phyloP scores from a whole-genome alignment of 2,797 vertebrate species.

The Anisognathus igniventris region DNA sequence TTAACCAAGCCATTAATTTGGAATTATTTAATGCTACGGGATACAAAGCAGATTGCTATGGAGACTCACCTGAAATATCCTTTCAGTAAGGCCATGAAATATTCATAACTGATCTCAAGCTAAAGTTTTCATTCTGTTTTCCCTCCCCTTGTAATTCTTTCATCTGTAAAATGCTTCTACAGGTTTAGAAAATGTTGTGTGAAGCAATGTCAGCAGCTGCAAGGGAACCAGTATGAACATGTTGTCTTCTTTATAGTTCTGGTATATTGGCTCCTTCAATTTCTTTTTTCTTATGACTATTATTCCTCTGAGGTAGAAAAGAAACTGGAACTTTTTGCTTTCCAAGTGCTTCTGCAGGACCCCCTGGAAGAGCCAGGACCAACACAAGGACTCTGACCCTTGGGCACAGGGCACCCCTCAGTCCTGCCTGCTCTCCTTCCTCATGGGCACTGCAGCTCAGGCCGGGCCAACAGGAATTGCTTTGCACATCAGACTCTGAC shows the following conservation, averaged over 20 bases:
- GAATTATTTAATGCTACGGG: background rate
- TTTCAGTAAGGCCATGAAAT: conserved; percentile 13
- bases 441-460: background rate
- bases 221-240: background rate
- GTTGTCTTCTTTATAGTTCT: background rate
- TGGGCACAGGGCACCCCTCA: background rate
- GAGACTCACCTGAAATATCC: conserved; percentile 32
- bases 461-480: background rate
- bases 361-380: background rate
- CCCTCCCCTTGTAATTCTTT: background rate
- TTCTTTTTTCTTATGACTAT: background rate
- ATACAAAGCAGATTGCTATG: conserved; percentile 14
- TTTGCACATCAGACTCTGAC: background rate
- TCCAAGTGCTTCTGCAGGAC: background rate
- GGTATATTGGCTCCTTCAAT: background rate
- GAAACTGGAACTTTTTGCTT: background rate
- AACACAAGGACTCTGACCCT: background rate
- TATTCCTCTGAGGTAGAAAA: background rate
- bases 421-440: background rate
- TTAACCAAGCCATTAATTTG: conserved; percentile 18
- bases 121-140: conserved; percentile 25
- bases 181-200: background rate
- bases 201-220: background rate
- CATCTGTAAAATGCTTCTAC: background rate
- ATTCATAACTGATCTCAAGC: conserved; percentile 4